A percentile compares a stretch with the other conserved stretches of the same genome.
Evolutionary conservation across 2,888 invertebrate species (phyloP).

Genomic region (Portevinia maculata): DNA sequence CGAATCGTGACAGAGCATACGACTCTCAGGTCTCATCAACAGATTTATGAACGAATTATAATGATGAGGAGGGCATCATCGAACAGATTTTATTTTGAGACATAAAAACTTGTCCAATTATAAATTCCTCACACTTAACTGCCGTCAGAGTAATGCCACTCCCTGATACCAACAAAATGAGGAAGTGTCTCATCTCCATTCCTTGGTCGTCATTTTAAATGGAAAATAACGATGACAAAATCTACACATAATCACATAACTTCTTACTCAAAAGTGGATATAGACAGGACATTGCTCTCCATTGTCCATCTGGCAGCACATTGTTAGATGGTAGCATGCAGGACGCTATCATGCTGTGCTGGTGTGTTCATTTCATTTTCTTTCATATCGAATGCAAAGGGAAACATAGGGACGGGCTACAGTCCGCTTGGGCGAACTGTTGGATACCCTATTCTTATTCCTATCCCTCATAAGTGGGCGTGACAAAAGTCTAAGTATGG

Average conservation of each 20-base stretch:
- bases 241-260: conserved; percentile 70
- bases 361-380: conserved; percentile 40
- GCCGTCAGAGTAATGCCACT: too few relatives aligned
- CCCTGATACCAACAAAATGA: background rate
- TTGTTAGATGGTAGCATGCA: background rate
- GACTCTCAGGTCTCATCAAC: too few relatives aligned
- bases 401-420: too few relatives aligned
- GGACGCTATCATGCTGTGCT: background rate
- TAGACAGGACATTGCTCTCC: conserved; percentile 59
- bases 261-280: conserved; percentile 58
- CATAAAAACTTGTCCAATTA: background rate
- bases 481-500: too few relatives aligned
- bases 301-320: conserved; percentile 43
- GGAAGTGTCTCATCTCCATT: conserved; percentile 6
- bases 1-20: too few relatives aligned
- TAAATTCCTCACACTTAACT: background rate
- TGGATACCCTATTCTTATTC: too few relatives aligned
- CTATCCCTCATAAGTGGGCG: too few relatives aligned
- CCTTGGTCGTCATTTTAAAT: conserved; percentile 47
- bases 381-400: too few relatives aligned
- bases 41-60: too few relatives aligned
- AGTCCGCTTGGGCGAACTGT: too few relatives aligned
- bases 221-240: conserved; percentile 69
- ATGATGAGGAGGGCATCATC: too few relatives aligned
- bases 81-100: too few relatives aligned